A percentile compares a stretch with the other conserved stretches of the same genome.
phyloP scores from a whole-genome alignment of 2,113 vertebrate genomes.

The Eubucco bourcierii region DNA sequence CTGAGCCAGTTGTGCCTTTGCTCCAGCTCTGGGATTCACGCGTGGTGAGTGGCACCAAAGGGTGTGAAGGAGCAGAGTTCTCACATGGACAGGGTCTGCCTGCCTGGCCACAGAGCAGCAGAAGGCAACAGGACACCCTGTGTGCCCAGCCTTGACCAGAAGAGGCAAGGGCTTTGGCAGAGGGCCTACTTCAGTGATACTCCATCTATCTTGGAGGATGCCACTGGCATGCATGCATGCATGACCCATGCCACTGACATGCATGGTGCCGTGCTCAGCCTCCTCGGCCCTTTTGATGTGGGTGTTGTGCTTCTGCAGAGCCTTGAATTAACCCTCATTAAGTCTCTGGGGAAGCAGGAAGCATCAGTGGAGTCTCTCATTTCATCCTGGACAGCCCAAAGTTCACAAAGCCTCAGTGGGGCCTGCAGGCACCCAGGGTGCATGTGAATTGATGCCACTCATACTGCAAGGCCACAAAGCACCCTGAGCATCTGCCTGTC shows the following conservation, averaged over 20 bases:
- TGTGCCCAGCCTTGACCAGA: not conserved
- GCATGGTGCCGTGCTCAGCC: accelerated
- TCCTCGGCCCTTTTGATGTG: not conserved
- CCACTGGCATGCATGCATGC: not conserved
- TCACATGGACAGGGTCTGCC: accelerated
- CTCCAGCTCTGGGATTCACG: accelerated
- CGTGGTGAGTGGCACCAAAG: not conserved
- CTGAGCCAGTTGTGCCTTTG: not conserved
- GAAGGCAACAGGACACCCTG: accelerated
- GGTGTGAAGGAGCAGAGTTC: accelerated
- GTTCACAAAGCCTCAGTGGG: not conserved
- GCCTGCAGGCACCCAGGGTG: accelerated
- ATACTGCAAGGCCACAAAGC: not conserved
- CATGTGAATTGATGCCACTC: accelerated
- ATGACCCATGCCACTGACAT: not conserved
- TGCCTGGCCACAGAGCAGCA: accelerated
- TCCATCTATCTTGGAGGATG: not conserved
- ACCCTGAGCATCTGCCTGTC: accelerated
- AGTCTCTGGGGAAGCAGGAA: not conserved
- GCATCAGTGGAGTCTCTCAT: not conserved
- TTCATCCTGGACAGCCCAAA: not conserved
- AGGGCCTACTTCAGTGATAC: accelerated
- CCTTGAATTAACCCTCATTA: not conserved
- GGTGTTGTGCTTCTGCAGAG: not conserved
- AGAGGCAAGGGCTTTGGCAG: not conserved